Base-by-base conservation (phyloP, 2,888 invertebrate genomes). In the Monoplex corrugatus region DNA sequence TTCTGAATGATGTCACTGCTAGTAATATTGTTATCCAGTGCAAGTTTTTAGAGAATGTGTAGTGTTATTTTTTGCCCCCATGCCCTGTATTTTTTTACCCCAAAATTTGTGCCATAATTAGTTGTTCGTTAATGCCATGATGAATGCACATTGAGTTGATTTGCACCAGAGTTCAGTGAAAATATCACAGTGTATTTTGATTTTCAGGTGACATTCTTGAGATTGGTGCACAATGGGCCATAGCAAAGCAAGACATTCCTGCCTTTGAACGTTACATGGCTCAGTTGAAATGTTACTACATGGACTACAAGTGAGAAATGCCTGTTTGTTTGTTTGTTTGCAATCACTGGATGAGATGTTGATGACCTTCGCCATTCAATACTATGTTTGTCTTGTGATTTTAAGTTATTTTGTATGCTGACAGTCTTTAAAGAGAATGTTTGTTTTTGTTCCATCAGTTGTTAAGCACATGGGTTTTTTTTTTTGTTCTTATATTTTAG, bases 191-290 rank as follows among this genome's bases (percentile, higher is more conserved):
- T 63, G 23, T 23, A 8, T 63, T 63, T 63, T 78, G 2, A 78
- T 78, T 78, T 19, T 85, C 94, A 97, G 97, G 97, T 93, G 98
- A 99, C 96, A 97, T 98, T 89, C 96, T 99, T 87, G 99, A 99
- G 97, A 98, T 99, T 92, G 99, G 99, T 83, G 99, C 98, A 2
- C 98, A 99, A 96, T 98, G 98, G 97, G 98, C 99, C 92, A 98
- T 99, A 90, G 98, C 98, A 2, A 97, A 97, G 40, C 98, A 98
- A 95, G 98, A 99, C 96, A 98, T 99, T 92, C 98, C 98, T 91
- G 98, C 98, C 0, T 99, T 99, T 96, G 99, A 99, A 95, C 97
- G 99, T 94, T 99, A 98, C 95, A 99, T 99, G 97, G 98, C 99
- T 19, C 99, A 99, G 96, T 96, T 99, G 83, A 99, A 99, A 96